A percentile compares a stretch with the other conserved stretches of the same genome.
Evolutionary conservation across 2,113 vertebrate species (phyloP).

Genomic region (Ramphastos sulfuratus): DNA sequence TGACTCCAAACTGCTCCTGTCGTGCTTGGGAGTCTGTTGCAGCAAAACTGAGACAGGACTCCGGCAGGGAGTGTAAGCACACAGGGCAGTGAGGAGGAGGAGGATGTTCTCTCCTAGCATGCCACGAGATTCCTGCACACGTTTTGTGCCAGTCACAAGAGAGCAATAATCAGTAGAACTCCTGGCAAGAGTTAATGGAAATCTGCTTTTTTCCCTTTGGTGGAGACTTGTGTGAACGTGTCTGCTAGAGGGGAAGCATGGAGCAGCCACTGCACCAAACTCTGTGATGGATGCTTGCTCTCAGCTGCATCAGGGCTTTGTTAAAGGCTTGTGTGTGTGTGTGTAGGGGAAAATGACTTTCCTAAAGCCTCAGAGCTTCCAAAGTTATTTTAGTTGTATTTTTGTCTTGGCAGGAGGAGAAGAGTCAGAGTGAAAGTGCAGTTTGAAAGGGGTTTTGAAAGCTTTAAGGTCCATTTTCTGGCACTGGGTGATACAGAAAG

Average conservation of each 20-base stretch:
- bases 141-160: background rate
- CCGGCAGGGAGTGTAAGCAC: background rate
- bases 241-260: background rate
- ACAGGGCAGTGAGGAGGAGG: background rate
- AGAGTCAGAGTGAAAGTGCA: background rate
- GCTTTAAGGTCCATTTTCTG: background rate
- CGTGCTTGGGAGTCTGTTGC: no score
- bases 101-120: background rate
- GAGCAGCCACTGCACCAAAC: background rate
- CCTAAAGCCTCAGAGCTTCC: background rate
- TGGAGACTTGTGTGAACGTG: background rate
- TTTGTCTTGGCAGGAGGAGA: background rate
- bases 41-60: no score
- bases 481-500: background rate
- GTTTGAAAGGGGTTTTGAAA: background rate
- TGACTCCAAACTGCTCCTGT: no score
- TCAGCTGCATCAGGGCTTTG: background rate
- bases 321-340: background rate
- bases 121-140: rapidly evolving
- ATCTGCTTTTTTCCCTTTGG: background rate
- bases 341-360: background rate
- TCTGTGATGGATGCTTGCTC: background rate
- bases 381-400: background rate
- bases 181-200: background rate
- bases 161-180: background rate